Conservation (phyloP, 2,113 vertebrate species). For the Misgurnus mizolepis region DNA sequence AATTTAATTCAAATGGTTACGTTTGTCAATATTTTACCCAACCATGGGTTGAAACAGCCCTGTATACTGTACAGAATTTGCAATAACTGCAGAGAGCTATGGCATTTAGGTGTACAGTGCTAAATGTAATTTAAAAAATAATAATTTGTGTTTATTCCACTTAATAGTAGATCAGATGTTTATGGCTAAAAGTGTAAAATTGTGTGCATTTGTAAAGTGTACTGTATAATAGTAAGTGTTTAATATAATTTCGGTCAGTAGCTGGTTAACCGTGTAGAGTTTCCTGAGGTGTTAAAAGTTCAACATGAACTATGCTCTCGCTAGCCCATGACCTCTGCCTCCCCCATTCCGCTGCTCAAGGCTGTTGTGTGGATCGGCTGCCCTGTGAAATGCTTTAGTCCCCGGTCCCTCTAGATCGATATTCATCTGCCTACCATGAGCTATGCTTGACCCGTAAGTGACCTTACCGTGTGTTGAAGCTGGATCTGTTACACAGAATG, state of each 20-base stretch:
- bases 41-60: too few species aligned
- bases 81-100: too few species aligned
- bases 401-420: conserved; percentile 74
- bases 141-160: too few species aligned
- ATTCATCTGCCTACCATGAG: conserved; percentile 73
- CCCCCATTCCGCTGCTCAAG: conserved; percentile 60
- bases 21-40: too few species aligned
- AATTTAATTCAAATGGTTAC: too few species aligned
- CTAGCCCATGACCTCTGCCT: conserved; percentile 67
- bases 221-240: neutral
- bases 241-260: neutral
- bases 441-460: conserved; percentile 68
- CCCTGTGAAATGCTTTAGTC: conserved; percentile 56
- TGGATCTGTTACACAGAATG: conserved; percentile 50
- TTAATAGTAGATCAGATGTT: too few species aligned
- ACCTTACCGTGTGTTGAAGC: conserved; percentile 66
- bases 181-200: too few species aligned
- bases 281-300: conserved; percentile 35
- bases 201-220: neutral
- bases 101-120: too few species aligned
- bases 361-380: conserved; percentile 75
- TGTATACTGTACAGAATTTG: too few species aligned
- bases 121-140: too few species aligned
- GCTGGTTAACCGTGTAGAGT: conserved; percentile 3
- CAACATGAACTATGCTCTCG: conserved; percentile 47